A percentile compares a stretch with the other conserved stretches of the same genome.
phyloP scores from a whole-genome alignment of 2,888 invertebrate species.

The Diarsia brunnea region DNA sequence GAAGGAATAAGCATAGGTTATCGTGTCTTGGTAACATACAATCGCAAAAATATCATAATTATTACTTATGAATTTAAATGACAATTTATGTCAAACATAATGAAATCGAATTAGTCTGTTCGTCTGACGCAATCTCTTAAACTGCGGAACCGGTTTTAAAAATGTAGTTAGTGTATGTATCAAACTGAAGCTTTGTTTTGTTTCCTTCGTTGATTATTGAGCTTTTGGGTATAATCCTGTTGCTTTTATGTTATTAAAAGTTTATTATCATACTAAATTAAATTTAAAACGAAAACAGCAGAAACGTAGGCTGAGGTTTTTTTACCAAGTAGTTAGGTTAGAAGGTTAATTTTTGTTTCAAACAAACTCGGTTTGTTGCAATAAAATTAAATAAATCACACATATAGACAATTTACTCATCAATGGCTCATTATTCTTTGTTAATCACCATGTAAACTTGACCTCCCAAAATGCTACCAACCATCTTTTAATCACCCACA shows the following conservation, averaged over 20 bases:
- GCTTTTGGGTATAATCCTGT: background rate
- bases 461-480: conserved; percentile 22
- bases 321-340: background rate
- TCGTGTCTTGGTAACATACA: no score
- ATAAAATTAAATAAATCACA: conserved; percentile 10
- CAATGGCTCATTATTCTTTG: conserved; percentile 47
- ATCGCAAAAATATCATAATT: no score
- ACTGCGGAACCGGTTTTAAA: conserved; percentile 27
- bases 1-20: no score
- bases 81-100: conserved; percentile 3
- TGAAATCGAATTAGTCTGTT: background rate
- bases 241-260: background rate
- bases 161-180: conserved; percentile 1
- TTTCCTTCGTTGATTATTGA: background rate
- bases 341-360: background rate
- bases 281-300: background rate
- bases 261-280: background rate
- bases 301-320: background rate
- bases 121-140: conserved; percentile 33
- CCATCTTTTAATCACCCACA: conserved; percentile 16
- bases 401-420: conserved; percentile 33
- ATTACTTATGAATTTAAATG: background rate
- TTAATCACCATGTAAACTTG: conserved; percentile 40
- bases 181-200: conserved; percentile 1
- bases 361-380: background rate